A percentile compares a stretch with the other conserved stretches of the same genome.
phyloP scores from a whole-genome alignment of 2,888 invertebrate genomes.

The Gastrophysa polygoni region DNA sequence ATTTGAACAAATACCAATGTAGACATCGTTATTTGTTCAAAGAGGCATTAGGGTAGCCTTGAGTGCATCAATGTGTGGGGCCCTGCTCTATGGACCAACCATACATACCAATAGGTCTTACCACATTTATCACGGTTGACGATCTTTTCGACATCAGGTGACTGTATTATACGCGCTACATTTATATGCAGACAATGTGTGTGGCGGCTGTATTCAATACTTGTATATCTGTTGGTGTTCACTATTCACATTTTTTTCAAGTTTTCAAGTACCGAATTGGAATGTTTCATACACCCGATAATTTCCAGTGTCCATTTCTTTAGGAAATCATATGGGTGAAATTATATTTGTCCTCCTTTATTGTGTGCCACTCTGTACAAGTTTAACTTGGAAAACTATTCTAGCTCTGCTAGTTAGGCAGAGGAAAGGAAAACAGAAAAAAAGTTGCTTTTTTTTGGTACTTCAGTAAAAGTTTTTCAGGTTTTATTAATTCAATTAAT shows the following conservation, averaged over 20 bases:
- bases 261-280: neutral
- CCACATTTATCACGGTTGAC: constrained; percentile 42
- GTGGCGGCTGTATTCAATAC: constrained; percentile 61
- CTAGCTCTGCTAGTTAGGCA: no score
- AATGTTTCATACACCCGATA: neutral
- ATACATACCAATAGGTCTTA: constrained; percentile 53
- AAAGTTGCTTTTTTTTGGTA: no score
- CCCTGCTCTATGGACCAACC: constrained; percentile 55
- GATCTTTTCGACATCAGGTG: constrained; percentile 34
- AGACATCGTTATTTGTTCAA: constrained; percentile 38
- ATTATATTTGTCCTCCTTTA: no score
- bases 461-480: no score
- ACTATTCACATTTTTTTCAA: constrained; percentile 17
- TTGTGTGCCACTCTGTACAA: no score
- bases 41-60: constrained; percentile 52
- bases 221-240: constrained; percentile 24
- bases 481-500: no score
- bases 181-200: constrained; percentile 68
- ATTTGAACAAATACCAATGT: constrained; percentile 7
- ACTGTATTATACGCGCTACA: constrained; percentile 43
- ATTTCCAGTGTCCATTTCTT: no score
- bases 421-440: no score
- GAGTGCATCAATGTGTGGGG: constrained; percentile 60
- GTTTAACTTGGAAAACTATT: no score
- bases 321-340: no score